Percentiles rank a stretch among this genome's conserved stretches.
These are phyloP conservation scores for Corticium candelabrum DNA, from an alignment of 37 sponge, comb jelly and placozoan species.

Conservation along the genomic window DNA sequence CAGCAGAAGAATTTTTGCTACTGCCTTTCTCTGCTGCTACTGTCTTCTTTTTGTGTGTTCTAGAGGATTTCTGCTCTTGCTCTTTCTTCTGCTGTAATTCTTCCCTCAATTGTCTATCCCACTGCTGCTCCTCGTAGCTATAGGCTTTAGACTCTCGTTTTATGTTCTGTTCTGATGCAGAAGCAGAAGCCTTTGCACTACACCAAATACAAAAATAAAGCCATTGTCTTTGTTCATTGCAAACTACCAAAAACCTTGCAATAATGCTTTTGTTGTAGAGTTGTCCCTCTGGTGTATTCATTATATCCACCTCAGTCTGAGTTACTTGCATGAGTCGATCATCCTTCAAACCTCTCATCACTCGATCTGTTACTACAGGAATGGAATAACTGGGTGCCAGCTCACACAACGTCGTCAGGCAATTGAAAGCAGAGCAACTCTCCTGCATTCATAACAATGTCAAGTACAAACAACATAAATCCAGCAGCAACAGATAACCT, in stretches of 20 bases:
- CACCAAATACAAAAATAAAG: neutral
- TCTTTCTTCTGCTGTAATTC: neutral
- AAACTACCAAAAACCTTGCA: too few species aligned
- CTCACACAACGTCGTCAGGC: too few species aligned
- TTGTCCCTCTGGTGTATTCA: slow-evolving; percentile 39
- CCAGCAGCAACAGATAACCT: too few species aligned
- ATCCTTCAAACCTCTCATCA: too few species aligned
- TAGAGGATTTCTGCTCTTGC: neutral
- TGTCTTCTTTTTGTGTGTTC: neutral
- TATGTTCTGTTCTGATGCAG: slow-evolving; percentile 32
- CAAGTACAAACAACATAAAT: neutral
- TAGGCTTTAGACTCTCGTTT: slow-evolving; percentile 72
- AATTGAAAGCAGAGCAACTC: too few species aligned
- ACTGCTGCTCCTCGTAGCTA: slow-evolving; percentile 83
- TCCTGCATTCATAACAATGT: slow-evolving; percentile 15
- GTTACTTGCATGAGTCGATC: slow-evolving; percentile 15
- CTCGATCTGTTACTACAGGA: too few species aligned
- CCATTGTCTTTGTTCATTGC: too few species aligned
- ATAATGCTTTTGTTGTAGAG: slow-evolving; percentile 40
- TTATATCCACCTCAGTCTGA: slow-evolving; percentile 38
- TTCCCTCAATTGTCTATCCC: slow-evolving; percentile 73
- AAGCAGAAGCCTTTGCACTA: slow-evolving; percentile 1
- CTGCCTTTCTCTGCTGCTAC: neutral
- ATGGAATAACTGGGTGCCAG: too few species aligned
- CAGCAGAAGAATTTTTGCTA: neutral